A percentile compares a stretch with the other conserved stretches of the same genome.
Evolutionary conservation across 2,113 vertebrate species (phyloP).

Genomic region (Heloderma charlesbogerti): DNA sequence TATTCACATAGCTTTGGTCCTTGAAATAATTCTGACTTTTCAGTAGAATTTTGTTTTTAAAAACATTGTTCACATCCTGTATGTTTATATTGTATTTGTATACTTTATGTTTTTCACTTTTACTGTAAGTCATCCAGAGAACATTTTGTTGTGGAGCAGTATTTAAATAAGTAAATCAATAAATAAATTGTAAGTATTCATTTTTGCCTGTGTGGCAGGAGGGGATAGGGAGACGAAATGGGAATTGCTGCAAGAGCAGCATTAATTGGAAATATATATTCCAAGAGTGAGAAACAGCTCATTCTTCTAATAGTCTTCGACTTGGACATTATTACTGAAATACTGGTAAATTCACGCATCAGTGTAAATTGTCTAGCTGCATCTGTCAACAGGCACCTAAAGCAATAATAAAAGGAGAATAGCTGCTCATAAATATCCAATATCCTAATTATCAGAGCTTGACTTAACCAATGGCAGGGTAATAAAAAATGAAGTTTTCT

Average conservation of each 20-base stretch:
- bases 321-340: slow-evolving; percentile 73
- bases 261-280: slow-evolving; percentile 75
- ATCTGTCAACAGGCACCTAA: slow-evolving; percentile 77
- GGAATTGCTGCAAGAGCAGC: slow-evolving; percentile 58
- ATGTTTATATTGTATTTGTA: neutral
- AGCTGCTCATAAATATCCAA: slow-evolving; percentile 79
- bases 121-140: neutral
- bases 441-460: slow-evolving; percentile 80
- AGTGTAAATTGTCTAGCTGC: slow-evolving; percentile 74
- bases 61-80: no score
- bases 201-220: neutral
- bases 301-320: slow-evolving; percentile 66
- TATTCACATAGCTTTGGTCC: neutral
- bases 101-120: neutral
- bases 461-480: slow-evolving; percentile 75
- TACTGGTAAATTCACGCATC: slow-evolving; percentile 75
- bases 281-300: slow-evolving; percentile 54
- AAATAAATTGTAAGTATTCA: neutral
- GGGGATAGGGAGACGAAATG: neutral
- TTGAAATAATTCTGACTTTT: neutral
- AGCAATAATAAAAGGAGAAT: slow-evolving; percentile 79
- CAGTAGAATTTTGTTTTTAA: neutral
- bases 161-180: neutral
- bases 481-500: slow-evolving; percentile 70
- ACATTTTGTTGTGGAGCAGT: neutral